These are phyloP conservation scores for Bujurquina vittata DNA, from an alignment of 2,113 vertebrate genomes.

Conservation along the genomic window DNA sequence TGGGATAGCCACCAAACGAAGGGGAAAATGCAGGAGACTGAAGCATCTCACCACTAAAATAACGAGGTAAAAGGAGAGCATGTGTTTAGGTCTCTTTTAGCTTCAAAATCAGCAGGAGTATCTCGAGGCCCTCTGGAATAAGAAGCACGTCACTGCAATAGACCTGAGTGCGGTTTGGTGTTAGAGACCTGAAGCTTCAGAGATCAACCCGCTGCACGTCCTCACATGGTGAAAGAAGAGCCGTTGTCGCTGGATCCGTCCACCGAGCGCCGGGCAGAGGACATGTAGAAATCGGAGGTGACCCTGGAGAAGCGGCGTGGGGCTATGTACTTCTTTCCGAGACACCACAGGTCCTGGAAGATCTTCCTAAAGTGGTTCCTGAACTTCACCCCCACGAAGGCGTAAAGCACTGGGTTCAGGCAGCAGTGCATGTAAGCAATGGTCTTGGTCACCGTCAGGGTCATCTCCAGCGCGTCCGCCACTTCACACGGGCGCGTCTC, in stretches of 20 bases:
- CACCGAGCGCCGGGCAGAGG: slow-evolving; percentile 78
- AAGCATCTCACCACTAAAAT: neutral
- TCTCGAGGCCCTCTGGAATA: neutral
- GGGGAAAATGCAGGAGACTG: neutral
- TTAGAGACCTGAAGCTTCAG: neutral
- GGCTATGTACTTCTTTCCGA: slow-evolving; percentile 68
- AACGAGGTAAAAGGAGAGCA: neutral
- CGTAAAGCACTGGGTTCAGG: slow-evolving; percentile 92
- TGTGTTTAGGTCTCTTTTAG: neutral
- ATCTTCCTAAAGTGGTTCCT: slow-evolving; percentile 88
- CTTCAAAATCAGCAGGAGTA: neutral
- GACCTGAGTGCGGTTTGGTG: neutral
- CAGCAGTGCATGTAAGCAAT: slow-evolving; percentile 93
- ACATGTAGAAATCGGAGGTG: slow-evolving; percentile 77
- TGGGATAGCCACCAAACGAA: neutral
- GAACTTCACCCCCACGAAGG: slow-evolving; percentile 91
- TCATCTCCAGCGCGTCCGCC: slow-evolving; percentile 35
- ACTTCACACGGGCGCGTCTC: slow-evolving; percentile 25
- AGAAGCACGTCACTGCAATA: neutral
- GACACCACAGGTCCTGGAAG: slow-evolving; percentile 83
- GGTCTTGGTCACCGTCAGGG: slow-evolving; percentile 72
- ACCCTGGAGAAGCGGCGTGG: slow-evolving; percentile 69
- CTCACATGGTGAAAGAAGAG: slow-evolving; percentile 87
- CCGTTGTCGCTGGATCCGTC: slow-evolving; percentile 77
- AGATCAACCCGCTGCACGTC: neutral